Percentiles rank a stretch among this genome's conserved stretches.
phyloP scores from a whole-genome alignment of 1,140 invertebrate species.

The Drosophila pandora region DNA sequence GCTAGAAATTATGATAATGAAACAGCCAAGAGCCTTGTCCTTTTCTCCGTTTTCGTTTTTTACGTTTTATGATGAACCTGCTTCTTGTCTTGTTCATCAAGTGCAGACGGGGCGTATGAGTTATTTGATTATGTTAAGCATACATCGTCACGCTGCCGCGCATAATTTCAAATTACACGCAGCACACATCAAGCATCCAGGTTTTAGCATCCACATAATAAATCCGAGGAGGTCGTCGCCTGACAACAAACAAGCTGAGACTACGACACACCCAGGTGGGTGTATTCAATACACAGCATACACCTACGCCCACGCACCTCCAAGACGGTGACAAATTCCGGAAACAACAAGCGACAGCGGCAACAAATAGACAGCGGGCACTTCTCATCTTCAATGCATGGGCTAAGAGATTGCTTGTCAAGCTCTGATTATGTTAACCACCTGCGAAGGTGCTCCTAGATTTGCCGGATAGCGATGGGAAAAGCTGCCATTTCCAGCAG shows the following conservation, averaged over 20 bases:
- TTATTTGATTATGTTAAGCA: slow-evolving; percentile 81
- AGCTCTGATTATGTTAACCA: slow-evolving; percentile 75
- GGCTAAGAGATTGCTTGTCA: slow-evolving; percentile 75
- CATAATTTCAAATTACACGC: slow-evolving; percentile 80
- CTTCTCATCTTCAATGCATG: slow-evolving; percentile 61
- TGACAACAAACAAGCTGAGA: slow-evolving; percentile 73
- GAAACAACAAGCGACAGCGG: slow-evolving; percentile 61
- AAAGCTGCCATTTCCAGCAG: background rate
- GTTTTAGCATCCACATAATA: slow-evolving; percentile 64
- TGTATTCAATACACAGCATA: background rate
- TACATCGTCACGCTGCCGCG: slow-evolving; percentile 57
- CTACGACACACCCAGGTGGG: slow-evolving; percentile 8
- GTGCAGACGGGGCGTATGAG: slow-evolving; percentile 62
- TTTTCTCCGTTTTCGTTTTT: background rate
- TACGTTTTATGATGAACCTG: slow-evolving; percentile 33
- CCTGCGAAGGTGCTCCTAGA: slow-evolving; percentile 42
- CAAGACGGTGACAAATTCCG: slow-evolving; percentile 65
- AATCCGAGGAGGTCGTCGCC: slow-evolving; percentile 64
- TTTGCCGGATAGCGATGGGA: slow-evolving; percentile 4
- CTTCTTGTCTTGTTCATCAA: slow-evolving; percentile 40
- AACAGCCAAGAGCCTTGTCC: slow-evolving; percentile 41
- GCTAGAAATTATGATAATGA: slow-evolving; percentile 81
- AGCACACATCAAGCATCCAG: slow-evolving; percentile 52
- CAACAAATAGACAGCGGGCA: slow-evolving; percentile 40
- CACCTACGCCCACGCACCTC: slow-evolving; percentile 7